Base-by-base conservation (phyloP, 2,888 invertebrate genomes). In the Cephalotes varians region DNA sequence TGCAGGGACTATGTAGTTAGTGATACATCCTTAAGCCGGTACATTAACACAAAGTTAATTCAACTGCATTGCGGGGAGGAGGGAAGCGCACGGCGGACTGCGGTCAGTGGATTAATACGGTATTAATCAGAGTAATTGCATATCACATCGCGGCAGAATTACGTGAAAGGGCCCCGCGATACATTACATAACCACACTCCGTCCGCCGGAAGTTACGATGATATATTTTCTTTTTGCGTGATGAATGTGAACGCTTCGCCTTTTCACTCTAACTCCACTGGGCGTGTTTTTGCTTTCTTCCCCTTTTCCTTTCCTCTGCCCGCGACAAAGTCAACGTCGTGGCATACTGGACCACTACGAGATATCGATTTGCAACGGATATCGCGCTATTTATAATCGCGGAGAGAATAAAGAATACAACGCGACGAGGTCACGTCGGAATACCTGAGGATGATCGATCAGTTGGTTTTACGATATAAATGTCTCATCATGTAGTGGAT, bases 391-490 rank as follows among this genome's bases (percentile, higher is more conserved):
- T 91, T 91, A 86, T 83, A 86, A 87, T 87, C 82, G 67, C 49
- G 64, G 15, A 54, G 72, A 79, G 60, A 81, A 87, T 79, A 82
- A 82, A 85, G 84, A 82, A 83, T 85, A 76, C 72, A 76, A 79
- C 56, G 62, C 79, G 56, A 71, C 69, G 76, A 12, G 73, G 62
- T 74, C 85, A 73, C 79, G 64, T 62, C 83, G 76, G 86, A 91
- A 90, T 90, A 90, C 84, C 82, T 83, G 82, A 89, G 89, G 71
- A 69, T 79, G 81, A 91, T 90, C 90, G 91, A 90, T 84, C 86
- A 81, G 64, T 64, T 40, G 6, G 56, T 51, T 83, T 67, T 44
- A 44, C 85, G 85, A 88, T 90, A 88, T 88, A 83, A 89, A 86
- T 81, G 84, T 69, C n/a, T 40, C 72, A 15, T 10, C 54, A 10